Conservation (phyloP, 2,888 invertebrate species). For the Amblyteles armatorius region DNA sequence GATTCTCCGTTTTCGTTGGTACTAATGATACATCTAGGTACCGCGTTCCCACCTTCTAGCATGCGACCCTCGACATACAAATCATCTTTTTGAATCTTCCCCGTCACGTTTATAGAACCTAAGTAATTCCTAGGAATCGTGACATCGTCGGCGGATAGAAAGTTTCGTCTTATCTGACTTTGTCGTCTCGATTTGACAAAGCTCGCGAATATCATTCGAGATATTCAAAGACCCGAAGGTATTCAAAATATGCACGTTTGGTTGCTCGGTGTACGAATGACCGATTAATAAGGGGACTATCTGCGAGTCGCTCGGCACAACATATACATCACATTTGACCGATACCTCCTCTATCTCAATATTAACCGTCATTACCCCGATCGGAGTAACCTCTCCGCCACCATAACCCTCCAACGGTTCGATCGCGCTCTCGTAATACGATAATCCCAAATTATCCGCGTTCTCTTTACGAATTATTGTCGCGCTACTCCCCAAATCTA, state of each 20-base stretch:
- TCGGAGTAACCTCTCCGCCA: constrained; percentile 37
- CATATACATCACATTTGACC: constrained; percentile 21
- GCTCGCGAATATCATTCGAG: constrained; percentile 44
- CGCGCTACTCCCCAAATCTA: constrained; percentile 34
- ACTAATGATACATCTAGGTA: constrained; percentile 64
- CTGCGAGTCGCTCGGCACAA: constrained; percentile 69
- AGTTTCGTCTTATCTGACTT: constrained; percentile 32
- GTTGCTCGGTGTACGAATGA: constrained; percentile 72
- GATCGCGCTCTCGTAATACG: constrained; percentile 13
- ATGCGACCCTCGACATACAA: constrained; percentile 63
- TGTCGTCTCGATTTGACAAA: constrained; percentile 39
- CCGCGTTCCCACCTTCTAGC: constrained; percentile 50
- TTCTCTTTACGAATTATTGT: constrained; percentile 31
- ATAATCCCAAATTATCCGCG: constrained; percentile 25
- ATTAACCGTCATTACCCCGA: constrained; percentile 24
- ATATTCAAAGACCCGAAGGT: constrained; percentile 59
- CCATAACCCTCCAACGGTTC: constrained; percentile 43
- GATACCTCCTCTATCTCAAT: constrained; percentile 17
- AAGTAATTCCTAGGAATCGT: constrained; percentile 64
- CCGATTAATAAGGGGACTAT: constrained; percentile 70
- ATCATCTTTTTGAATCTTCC: constrained; percentile 43
- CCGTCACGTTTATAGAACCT: constrained; percentile 59
- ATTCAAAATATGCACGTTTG: constrained; percentile 66
- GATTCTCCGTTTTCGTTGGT: constrained; percentile 63
- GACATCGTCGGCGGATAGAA: constrained; percentile 26